Conservation (phyloP, 2,888 invertebrate species). For the Epistrophe grossulariae region DNA sequence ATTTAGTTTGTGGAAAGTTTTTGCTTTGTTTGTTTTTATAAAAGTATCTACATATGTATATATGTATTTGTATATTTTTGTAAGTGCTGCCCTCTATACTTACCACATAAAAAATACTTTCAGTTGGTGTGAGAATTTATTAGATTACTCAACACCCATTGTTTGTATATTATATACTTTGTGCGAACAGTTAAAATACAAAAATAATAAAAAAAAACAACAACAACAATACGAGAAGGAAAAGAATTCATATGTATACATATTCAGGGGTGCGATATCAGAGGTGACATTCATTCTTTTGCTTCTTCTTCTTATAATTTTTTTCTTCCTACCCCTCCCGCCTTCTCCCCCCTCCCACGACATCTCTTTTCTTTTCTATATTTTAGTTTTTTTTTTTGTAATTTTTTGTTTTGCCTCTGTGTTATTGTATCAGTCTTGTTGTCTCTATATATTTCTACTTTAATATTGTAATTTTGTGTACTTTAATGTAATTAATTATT, state of each 20-base stretch:
- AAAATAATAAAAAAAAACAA: slow-evolving; percentile 13
- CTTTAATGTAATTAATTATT: slow-evolving; percentile 75
- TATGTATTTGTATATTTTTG: slow-evolving; percentile 15
- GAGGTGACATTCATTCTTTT: slow-evolving; percentile 73
- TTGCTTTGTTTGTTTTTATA: slow-evolving; percentile 61
- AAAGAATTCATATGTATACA: slow-evolving; percentile 54
- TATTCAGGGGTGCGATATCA: slow-evolving; percentile 71
- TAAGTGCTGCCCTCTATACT: slow-evolving; percentile 64
- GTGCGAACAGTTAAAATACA: slow-evolving; percentile 41
- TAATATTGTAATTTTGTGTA: slow-evolving; percentile 71
- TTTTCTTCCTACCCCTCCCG: slow-evolving; percentile 25
- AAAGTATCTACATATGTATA: not conserved
- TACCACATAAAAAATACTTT: slow-evolving; percentile 67
- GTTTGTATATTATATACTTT: slow-evolving; percentile 72
- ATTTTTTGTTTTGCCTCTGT: slow-evolving; percentile 37
- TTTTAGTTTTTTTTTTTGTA: slow-evolving; percentile 47
- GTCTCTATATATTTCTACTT: slow-evolving; percentile 41
- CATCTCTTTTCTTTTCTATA: slow-evolving; percentile 14
- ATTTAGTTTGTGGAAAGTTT: slow-evolving; percentile 72
- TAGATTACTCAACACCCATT: slow-evolving; percentile 72
- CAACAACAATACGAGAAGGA: slow-evolving; percentile 26
- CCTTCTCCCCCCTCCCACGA: slow-evolving; percentile 18
- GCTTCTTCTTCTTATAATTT: slow-evolving; percentile 41
- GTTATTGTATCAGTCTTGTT: slow-evolving; percentile 45
- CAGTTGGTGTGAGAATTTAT: slow-evolving; percentile 72